phyloP scores from a whole-genome alignment of 2,888 invertebrate genomes.

The Pteria penguin region DNA sequence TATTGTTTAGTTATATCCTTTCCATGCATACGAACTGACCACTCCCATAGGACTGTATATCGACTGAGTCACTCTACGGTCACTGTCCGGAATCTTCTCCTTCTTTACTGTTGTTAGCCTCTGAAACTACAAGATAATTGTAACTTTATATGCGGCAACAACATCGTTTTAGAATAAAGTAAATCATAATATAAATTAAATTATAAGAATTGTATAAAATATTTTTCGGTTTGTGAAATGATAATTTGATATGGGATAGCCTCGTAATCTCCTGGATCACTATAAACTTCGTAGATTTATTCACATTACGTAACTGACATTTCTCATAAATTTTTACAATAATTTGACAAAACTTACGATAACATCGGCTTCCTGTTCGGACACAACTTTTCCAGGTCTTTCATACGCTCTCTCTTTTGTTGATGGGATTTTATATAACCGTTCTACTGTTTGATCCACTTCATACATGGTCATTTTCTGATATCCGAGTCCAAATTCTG shows the following conservation, averaged over 20 bases:
- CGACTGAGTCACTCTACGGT: slow-evolving; percentile 68
- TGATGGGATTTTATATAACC: slow-evolving; percentile 65
- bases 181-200: too few species aligned
- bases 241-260: too few species aligned
- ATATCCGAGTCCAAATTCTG: slow-evolving; percentile 77
- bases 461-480: slow-evolving; percentile 78
- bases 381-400: slow-evolving; percentile 57
- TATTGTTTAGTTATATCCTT: slow-evolving; percentile 77
- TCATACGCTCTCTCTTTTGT: slow-evolving; percentile 51
- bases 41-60: slow-evolving; percentile 73
- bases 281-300: too few species aligned
- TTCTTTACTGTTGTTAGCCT: slow-evolving; percentile 40
- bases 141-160: too few species aligned
- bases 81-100: slow-evolving; percentile 66
- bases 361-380: slow-evolving; percentile 56
- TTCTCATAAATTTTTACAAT: neutral
- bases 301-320: too few species aligned
- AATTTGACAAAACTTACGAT: slow-evolving; percentile 56
- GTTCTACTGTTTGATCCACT: slow-evolving; percentile 73
- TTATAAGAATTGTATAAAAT: too few species aligned
- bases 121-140: too few species aligned
- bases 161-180: too few species aligned
- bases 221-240: too few species aligned
- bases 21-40: slow-evolving; percentile 76
- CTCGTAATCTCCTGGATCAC: too few species aligned